phyloP scores from a whole-genome alignment of 2,888 invertebrate species.

The Agrochola litura region DNA sequence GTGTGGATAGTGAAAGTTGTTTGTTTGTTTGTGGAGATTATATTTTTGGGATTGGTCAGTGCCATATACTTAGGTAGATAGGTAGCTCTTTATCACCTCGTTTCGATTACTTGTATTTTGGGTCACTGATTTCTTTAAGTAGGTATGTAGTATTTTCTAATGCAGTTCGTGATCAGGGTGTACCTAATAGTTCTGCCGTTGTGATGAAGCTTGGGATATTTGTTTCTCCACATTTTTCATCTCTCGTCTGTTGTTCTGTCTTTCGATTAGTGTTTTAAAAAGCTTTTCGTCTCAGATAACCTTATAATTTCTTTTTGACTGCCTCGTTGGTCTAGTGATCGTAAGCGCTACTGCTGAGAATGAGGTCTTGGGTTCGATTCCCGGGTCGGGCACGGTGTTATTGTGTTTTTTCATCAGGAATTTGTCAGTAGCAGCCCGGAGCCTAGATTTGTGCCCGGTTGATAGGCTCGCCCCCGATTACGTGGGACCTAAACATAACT shows the following conservation, averaged over 20 bases:
- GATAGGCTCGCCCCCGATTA: no score
- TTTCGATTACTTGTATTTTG: neutral
- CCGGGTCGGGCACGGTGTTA: no score
- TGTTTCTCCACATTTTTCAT: neutral
- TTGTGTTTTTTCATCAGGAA: no score
- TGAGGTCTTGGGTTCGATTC: no score
- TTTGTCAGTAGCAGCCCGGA: no score
- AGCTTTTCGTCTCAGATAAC: neutral
- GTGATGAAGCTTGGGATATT: neutral
- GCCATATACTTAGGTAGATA: neutral
- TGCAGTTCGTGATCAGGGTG: neutral
- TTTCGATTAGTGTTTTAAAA: neutral
- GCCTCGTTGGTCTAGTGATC: no score
- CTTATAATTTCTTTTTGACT: no score
- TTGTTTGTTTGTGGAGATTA: conserved; percentile 21
- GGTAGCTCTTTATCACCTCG: neutral
- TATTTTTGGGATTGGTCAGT: conserved; percentile 26
- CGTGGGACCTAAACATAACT: no score
- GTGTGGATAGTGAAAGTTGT: conserved; percentile 23
- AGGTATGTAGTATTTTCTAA: neutral
- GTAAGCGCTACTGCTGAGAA: no score
- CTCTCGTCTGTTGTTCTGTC: neutral
- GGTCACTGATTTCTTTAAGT: neutral
- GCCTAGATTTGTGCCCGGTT: no score
- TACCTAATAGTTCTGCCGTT: neutral